Evolutionary conservation across 2,888 invertebrate genomes (phyloP).

Genomic region (Girardia tigrina): DNA sequence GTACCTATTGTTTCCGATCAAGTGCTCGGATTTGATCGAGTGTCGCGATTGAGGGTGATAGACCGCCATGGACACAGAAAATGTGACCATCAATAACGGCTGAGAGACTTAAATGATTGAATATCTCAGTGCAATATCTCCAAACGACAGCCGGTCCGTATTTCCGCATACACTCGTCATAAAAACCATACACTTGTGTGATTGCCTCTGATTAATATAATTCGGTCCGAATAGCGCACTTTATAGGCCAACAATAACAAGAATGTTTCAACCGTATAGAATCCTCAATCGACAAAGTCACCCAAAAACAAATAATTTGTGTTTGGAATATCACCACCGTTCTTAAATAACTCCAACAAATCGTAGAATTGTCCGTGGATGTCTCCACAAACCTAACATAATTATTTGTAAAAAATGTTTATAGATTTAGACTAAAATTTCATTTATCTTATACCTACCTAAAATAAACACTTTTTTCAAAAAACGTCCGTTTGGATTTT

Average conservation of each 20-base stretch:
- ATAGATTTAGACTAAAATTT: too few species aligned
- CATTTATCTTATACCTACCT: too few species aligned
- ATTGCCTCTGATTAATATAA: conserved; percentile 90
- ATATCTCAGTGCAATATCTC: conserved; percentile 98
- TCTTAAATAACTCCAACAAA: conserved; percentile 63
- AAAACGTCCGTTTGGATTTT: too few species aligned
- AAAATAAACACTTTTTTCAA: too few species aligned
- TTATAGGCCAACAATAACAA: conserved; percentile 83
- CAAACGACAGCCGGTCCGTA: conserved; percentile 96
- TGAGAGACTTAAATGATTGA: conserved; percentile 85
- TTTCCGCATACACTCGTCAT: conserved; percentile 94
- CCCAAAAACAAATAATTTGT: conserved; percentile 99
- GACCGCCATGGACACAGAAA: conserved; percentile 96
- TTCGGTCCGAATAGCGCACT: conserved; percentile 93
- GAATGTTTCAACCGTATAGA: conserved; percentile 97
- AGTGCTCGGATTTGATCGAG: conserved; percentile 94
- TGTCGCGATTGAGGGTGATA: conserved; percentile 93
- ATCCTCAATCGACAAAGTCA: conserved; percentile 96
- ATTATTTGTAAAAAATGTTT: conserved; percentile 86
- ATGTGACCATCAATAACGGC: conserved; percentile 71
- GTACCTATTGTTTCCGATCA: conserved; percentile 84
- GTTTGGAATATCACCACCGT: conserved; percentile 95
- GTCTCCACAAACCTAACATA: conserved; percentile 95
- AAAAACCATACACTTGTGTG: conserved; percentile 99
- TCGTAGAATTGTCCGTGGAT: conserved; percentile 99